Evolutionary conservation across 2,797 vertebrate genomes (phyloP).

Genomic region (Danionella dracula): DNA sequence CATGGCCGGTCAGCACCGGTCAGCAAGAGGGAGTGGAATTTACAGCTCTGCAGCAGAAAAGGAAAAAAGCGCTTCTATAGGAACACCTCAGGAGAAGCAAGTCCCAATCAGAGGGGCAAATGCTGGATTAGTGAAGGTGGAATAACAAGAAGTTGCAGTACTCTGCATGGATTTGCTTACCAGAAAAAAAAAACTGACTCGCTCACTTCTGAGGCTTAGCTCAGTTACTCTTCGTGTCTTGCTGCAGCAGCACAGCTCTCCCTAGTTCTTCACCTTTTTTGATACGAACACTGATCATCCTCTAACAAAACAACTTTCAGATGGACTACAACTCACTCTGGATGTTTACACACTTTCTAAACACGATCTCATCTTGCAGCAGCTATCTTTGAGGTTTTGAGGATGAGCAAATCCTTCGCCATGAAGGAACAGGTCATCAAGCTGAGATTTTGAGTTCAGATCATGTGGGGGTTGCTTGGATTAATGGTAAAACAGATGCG

Average conservation of each 20-base stretch:
- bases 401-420: slow-evolving; percentile 31
- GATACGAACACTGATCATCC: slow-evolving; percentile 64
- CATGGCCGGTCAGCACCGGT: slow-evolving; percentile 51
- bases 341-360: slow-evolving; percentile 50
- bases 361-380: slow-evolving; percentile 28
- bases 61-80: slow-evolving; percentile 65
- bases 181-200: slow-evolving; percentile 44
- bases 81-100: slow-evolving; percentile 47
- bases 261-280: slow-evolving; percentile 70
- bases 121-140: slow-evolving; percentile 51
- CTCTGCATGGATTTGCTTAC: slow-evolving; percentile 65
- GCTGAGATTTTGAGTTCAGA: slow-evolving; percentile 54
- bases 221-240: slow-evolving; percentile 55
- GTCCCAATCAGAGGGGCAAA: slow-evolving; percentile 41
- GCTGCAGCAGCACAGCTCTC: slow-evolving; percentile 63
- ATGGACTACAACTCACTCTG: slow-evolving; percentile 58
- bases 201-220: slow-evolving; percentile 20
- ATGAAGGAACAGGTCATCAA: slow-evolving; percentile 55
- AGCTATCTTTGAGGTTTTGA: slow-evolving; percentile 29
- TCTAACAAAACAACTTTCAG: slow-evolving; percentile 59
- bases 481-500: slow-evolving; percentile 62
- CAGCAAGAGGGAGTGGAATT: slow-evolving; percentile 61
- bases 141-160: slow-evolving; percentile 61
- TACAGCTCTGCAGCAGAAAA: slow-evolving; percentile 65
- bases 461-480: slow-evolving; percentile 41